A percentile compares a stretch with the other conserved stretches of the same genome.
These are phyloP conservation scores for Tromatobia lineatoria DNA, from an alignment of 2,888 invertebrate species.

Conservation along the genomic window DNA sequence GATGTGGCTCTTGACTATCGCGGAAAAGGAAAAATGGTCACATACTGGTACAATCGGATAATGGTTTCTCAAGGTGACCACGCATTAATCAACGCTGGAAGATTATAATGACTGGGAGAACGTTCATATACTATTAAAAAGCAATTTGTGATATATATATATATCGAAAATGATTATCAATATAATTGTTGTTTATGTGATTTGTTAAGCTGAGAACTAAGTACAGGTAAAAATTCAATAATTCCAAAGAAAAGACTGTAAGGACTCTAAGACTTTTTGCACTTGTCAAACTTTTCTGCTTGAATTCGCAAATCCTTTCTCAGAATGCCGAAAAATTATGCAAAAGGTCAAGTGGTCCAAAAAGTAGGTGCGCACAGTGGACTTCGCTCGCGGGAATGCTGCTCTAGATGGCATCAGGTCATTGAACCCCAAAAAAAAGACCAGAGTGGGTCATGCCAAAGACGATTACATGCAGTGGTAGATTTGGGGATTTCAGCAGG, in stretches of 20 bases:
- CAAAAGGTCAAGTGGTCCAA: too few species aligned
- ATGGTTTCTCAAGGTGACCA: not conserved
- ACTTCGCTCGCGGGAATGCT: too few species aligned
- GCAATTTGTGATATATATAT: not conserved
- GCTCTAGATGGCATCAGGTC: too few species aligned
- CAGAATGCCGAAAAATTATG: too few species aligned
- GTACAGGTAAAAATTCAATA: not conserved
- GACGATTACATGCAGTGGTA: too few species aligned
- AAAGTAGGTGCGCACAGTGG: too few species aligned
- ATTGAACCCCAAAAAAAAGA: too few species aligned
- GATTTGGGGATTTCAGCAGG: too few species aligned
- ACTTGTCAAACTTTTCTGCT: too few species aligned
- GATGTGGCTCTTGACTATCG: constrained; percentile 11
- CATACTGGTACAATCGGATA: not conserved
- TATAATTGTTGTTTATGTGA: not conserved
- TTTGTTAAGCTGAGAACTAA: not conserved
- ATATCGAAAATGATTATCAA: not conserved
- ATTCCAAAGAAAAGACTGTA: not conserved
- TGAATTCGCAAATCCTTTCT: too few species aligned
- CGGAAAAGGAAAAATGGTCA: constrained; percentile 7
- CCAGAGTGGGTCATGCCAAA: too few species aligned
- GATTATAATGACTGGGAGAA: not conserved
- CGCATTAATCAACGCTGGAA: not conserved
- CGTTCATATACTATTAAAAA: not conserved
- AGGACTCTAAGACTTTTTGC: too few species aligned